Conservation (phyloP, 2,797 vertebrate species). For the Hapalemur alaotrensis region DNA sequence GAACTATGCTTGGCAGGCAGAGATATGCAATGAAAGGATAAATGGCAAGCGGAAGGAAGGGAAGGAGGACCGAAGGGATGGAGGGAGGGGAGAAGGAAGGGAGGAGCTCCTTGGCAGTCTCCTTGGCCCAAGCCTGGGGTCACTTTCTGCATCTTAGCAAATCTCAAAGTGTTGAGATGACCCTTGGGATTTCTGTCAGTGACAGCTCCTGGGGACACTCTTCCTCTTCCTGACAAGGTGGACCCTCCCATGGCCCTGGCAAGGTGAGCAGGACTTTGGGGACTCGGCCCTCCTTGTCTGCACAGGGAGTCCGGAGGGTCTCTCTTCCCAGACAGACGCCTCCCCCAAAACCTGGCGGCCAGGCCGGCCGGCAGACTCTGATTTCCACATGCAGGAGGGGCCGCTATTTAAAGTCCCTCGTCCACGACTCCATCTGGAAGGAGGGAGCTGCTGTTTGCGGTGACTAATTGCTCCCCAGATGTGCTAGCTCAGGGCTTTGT, state of each 20-base stretch:
- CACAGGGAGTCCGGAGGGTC: neutral
- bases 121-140: neutral
- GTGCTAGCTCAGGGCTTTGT: neutral
- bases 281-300: neutral
- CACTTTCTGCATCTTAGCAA: neutral
- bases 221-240: neutral
- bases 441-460: neutral
- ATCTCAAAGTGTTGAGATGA: neutral
- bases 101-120: neutral
- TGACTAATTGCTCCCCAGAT: neutral
- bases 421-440: neutral
- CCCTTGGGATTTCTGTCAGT: neutral
- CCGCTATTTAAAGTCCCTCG: neutral
- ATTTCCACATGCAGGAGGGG: neutral
- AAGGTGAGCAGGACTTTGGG: neutral
- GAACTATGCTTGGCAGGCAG: neutral
- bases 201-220: neutral
- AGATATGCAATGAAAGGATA: neutral
- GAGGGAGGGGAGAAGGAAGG: no score
- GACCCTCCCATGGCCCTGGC: fast-evolving
- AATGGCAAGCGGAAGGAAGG: neutral
- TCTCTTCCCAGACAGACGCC: neutral
- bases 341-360: neutral
- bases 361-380: neutral
- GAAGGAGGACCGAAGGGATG: neutral